phyloP scores from a whole-genome alignment of 2,888 invertebrate species.

The Habroteleia sp. region DNA sequence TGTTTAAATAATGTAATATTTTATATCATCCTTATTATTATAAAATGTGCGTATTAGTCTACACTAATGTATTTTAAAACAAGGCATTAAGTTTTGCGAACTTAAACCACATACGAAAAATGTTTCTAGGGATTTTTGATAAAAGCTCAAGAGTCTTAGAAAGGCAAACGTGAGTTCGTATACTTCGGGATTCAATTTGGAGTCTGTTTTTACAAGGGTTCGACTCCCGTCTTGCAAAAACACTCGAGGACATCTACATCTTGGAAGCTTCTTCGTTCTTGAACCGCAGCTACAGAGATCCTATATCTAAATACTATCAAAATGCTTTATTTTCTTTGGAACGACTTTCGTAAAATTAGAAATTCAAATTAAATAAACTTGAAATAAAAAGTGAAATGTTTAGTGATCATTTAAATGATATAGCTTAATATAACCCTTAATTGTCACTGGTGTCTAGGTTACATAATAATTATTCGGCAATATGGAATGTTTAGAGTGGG shows the following conservation, averaged over 20 bases:
- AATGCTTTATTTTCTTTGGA: conserved; percentile 60
- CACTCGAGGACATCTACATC: conserved; percentile 80
- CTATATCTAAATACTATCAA: conserved; percentile 64
- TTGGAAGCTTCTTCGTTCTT: conserved; percentile 71
- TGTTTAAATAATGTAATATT: too few relatives aligned
- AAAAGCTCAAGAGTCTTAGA: conserved; percentile 65
- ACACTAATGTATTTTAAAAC: conserved; percentile 19
- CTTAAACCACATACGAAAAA: conserved; percentile 54
- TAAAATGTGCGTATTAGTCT: neutral
- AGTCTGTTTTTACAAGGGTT: conserved; percentile 81
- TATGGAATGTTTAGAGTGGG: too few relatives aligned
- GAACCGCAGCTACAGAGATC: conserved; percentile 55
- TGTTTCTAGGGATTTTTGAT: conserved; percentile 61
- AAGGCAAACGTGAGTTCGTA: conserved; percentile 73
- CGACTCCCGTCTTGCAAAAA: conserved; percentile 80
- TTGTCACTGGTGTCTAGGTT: too few relatives aligned
- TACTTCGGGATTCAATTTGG: conserved; percentile 80
- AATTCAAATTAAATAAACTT: conserved; percentile 39
- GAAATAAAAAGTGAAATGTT: conserved; percentile 3
- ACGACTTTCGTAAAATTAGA: conserved; percentile 53
- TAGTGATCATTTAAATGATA: neutral
- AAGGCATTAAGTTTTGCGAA: conserved; percentile 25
- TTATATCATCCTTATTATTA: too few relatives aligned
- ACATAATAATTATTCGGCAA: too few relatives aligned
- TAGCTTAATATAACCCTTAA: too few relatives aligned